phyloP scores from a whole-genome alignment of 1,140 invertebrate species.

The Tetramorium parvispinum region DNA sequence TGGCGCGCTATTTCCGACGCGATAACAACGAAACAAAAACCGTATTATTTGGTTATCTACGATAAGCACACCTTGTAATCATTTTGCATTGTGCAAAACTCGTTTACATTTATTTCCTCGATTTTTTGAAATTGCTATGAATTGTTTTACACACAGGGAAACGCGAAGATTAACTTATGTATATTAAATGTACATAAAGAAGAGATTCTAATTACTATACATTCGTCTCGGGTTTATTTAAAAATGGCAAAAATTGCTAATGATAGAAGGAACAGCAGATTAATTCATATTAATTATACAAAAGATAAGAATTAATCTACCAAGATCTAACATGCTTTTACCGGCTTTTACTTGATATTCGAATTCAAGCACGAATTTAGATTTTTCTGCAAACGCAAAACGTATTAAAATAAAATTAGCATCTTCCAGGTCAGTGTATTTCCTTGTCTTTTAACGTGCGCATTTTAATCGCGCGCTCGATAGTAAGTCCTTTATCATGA shows the following conservation, averaged over 20 bases:
- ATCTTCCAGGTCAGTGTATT: background rate
- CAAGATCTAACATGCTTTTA: background rate
- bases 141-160: background rate
- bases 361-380: background rate
- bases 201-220: background rate
- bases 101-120: background rate
- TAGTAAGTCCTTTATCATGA: background rate
- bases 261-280: background rate
- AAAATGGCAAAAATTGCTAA: background rate
- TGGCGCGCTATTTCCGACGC: background rate
- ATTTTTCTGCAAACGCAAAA: background rate
- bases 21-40: constrained; percentile 18
- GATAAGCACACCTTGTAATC: constrained; percentile 25
- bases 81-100: constrained; percentile 4
- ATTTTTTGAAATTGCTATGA: background rate
- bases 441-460: background rate
- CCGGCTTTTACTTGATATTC: background rate
- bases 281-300: constrained; percentile 2
- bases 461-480: background rate
- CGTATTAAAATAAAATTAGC: constrained; percentile 1
- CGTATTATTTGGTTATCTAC: constrained; percentile 17
- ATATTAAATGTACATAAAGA: background rate
- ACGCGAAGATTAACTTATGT: constrained; percentile 5
- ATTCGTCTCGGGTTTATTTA: background rate
- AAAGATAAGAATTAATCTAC: background rate